Percentiles rank a stretch among this genome's conserved stretches.
Evolutionary conservation across 2,113 vertebrate genomes (phyloP).

Genomic region (Anoura caudifer): DNA sequence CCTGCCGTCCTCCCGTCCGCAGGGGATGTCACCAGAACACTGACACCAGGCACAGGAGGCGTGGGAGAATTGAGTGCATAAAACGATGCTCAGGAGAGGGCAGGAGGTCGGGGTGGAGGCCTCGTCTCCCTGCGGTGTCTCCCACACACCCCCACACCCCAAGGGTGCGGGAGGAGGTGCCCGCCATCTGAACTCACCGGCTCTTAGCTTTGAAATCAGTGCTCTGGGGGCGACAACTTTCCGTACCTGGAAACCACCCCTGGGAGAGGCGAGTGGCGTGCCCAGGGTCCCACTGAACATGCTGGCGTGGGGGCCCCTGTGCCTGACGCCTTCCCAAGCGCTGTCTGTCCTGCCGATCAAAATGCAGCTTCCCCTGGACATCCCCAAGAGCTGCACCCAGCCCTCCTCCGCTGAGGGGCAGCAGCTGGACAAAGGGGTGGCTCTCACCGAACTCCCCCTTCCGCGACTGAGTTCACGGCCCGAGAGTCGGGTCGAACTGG

Average conservation of each 20-base stretch:
- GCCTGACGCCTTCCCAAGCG: neutral
- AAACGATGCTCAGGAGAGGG: accelerated
- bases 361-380: accelerated
- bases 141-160: too few relatives aligned
- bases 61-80: accelerated
- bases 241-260: neutral
- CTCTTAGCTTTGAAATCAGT: neutral
- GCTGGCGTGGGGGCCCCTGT: neutral
- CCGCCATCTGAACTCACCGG: too few relatives aligned
- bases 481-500: neutral
- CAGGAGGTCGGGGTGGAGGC: too few relatives aligned
- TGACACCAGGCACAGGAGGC: neutral
- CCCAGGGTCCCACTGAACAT: neutral
- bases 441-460: neutral
- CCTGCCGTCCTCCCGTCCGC: neutral
- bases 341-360: neutral
- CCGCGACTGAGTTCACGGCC: neutral
- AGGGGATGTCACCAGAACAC: neutral
- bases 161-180: too few relatives aligned
- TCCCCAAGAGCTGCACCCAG: accelerated
- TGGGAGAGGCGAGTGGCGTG: too few relatives aligned
- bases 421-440: accelerated
- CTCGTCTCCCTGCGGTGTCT: neutral
- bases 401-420: neutral
- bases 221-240: neutral